Evolutionary conservation across 2,113 vertebrate genomes (phyloP), one percentile per base, ranked within the genome.

Genomic region (Martes martes): DNA sequence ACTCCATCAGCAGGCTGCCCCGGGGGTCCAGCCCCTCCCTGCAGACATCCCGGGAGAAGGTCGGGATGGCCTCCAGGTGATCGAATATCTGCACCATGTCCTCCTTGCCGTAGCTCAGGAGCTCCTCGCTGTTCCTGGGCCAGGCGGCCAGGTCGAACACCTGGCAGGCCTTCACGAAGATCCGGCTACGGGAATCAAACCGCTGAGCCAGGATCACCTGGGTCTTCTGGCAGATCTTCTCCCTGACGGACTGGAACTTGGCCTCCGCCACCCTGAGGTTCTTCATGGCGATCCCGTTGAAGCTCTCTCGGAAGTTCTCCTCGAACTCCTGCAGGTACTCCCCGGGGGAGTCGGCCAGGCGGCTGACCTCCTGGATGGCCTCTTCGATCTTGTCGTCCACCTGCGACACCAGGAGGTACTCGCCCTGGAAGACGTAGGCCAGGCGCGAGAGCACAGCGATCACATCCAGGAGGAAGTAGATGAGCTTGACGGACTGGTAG

Each of bases 251-350:
- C 98, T 99, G 99, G 97, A 99, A 99, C 98, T 99, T 99, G 96
- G 99, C 99, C 97, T 99, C 99, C 0, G 99, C 99, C 94, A 99
- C 99, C 13, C 99, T 99, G 80, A 99, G 98, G 97, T 99, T 99
- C 98, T 99, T 99, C 96, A 99, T 98, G 33, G 99, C 99, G 0
- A 99, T 99, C 0, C 99, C 99, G 0, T 99, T 99, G 98, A 99
- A 99, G 98, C 99, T 99, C 96, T 99, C 99, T 1, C 99, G 99
- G 98, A 99, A 99, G 84, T 99, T 99, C 88, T 99, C 99, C 97
- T 99, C 99, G 28, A 99, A 99, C 96, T 99, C 99, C 97, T 99
- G 99, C 76, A 99, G 98, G 95, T 99, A 99, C 80, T 99, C 99
- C 7, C 99, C 99, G 0, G 99, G 99, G 1, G 99, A 99, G 96